These are phyloP conservation scores for Pseudonaja textilis DNA, from an alignment of 2,113 vertebrate species.

Conservation along the genomic window DNA sequence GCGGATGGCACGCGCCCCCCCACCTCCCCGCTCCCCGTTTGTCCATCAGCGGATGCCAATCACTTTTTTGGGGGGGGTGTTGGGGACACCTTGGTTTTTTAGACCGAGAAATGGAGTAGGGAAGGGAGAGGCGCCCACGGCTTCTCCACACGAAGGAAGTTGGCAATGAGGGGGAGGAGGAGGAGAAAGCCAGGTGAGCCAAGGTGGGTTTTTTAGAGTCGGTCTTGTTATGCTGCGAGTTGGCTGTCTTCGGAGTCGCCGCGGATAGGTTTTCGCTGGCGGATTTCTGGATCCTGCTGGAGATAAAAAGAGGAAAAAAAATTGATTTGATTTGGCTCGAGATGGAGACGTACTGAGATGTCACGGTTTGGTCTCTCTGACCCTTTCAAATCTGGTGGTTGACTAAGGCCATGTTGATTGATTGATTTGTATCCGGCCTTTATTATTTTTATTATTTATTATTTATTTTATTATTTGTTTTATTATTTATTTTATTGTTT, in stretches of 20 bases:
- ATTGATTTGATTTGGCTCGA: background rate
- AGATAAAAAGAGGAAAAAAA: background rate
- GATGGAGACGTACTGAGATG: background rate
- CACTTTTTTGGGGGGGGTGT: background rate
- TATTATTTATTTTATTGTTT: too few relatives aligned
- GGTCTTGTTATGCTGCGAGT: constrained; percentile 6
- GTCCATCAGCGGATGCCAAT: background rate
- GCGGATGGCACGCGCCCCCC: too few relatives aligned
- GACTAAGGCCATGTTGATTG: too few relatives aligned
- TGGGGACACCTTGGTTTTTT: background rate
- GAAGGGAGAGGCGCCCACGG: background rate
- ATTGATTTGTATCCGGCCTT: too few relatives aligned
- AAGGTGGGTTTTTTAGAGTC: background rate
- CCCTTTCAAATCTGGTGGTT: background rate
- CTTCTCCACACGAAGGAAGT: background rate
- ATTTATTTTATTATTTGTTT: too few relatives aligned
- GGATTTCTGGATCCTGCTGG: constrained; percentile 57
- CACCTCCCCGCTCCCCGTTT: accelerated
- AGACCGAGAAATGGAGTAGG: background rate
- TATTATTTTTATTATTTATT: too few relatives aligned
- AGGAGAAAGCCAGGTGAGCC: background rate
- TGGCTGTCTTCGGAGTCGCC: background rate
- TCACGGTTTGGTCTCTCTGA: background rate
- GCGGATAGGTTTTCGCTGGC: constrained; percentile 39
- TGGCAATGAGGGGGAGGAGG: too few relatives aligned